Evolutionary conservation across 1,140 invertebrate species (phyloP).

Genomic region (Microplitis demolitor): DNA sequence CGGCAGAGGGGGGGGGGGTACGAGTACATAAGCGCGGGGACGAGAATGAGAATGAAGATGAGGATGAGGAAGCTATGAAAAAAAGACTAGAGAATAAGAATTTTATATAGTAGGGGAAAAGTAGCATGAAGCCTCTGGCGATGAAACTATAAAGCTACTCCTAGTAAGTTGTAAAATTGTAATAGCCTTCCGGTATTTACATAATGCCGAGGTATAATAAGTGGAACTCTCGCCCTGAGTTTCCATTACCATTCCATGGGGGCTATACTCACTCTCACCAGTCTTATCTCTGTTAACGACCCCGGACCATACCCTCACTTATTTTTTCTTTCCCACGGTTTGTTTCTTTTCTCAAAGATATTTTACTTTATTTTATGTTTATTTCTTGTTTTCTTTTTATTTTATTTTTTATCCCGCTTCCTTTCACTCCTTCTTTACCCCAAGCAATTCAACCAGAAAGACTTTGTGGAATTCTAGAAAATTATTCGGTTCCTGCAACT

Average conservation of each 20-base stretch:
- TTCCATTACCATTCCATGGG: slow-evolving; percentile 7
- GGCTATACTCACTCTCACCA: slow-evolving; percentile 19
- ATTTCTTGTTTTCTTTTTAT: not conserved
- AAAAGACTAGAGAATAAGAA: slow-evolving; percentile 3
- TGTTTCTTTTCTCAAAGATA: slow-evolving; percentile 9
- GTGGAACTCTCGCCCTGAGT: slow-evolving; percentile 41
- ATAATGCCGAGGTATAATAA: slow-evolving; percentile 57
- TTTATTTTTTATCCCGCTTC: not conserved
- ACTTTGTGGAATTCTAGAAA: not conserved
- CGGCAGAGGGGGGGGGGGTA: not conserved
- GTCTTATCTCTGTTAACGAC: slow-evolving; percentile 50
- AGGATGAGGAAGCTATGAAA: not conserved
- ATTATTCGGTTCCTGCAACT: slow-evolving; percentile 4
- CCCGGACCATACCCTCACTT: slow-evolving; percentile 32
- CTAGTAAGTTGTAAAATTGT: slow-evolving; percentile 57
- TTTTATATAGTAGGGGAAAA: slow-evolving; percentile 4
- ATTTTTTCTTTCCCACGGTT: slow-evolving; percentile 45
- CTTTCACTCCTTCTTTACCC: no score
- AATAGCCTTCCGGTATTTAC: slow-evolving; percentile 57
- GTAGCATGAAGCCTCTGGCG: slow-evolving; percentile 29
- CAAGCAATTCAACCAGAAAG: not conserved
- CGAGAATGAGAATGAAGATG: not conserved
- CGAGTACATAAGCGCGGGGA: not conserved
- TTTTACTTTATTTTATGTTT: no score
- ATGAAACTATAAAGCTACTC: slow-evolving; percentile 53